phyloP scores from a whole-genome alignment of 2,797 vertebrate genomes.

The Chelon auratus region DNA sequence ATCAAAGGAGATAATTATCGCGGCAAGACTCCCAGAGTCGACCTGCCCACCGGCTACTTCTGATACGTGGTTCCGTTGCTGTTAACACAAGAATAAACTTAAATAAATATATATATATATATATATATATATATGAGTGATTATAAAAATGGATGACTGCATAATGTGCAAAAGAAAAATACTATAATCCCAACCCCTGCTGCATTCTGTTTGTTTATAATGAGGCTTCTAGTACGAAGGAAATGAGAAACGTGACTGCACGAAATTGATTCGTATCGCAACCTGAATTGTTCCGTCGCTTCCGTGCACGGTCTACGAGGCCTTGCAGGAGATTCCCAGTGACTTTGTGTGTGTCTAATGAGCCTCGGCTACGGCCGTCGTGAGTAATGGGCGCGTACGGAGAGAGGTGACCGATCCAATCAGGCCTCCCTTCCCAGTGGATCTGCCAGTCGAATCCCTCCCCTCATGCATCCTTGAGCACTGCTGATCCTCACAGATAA shows the following conservation, averaged over 20 bases:
- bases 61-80: background rate
- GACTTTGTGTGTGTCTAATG: conserved; percentile 61
- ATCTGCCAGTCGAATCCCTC: conserved; percentile 72
- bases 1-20: conserved; percentile 56
- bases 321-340: conserved; percentile 6
- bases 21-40: background rate
- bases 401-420: conserved; percentile 75
- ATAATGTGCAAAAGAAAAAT: background rate
- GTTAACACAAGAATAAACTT: background rate
- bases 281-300: background rate
- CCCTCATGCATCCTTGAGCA: conserved; percentile 74
- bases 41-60: conserved; percentile 15
- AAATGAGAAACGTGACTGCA: conserved; percentile 22
- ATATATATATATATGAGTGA: background rate
- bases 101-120: background rate
- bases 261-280: conserved; percentile 18
- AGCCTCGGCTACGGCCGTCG: conserved; percentile 39
- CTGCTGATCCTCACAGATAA: conserved; percentile 80
- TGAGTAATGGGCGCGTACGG: conserved; percentile 42
- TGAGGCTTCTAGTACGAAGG: background rate
- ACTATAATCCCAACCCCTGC: background rate
- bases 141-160: background rate
- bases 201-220: conserved; percentile 10
- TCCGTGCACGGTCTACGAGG: background rate
- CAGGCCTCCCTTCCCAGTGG: conserved; percentile 62